A percentile compares a stretch with the other conserved stretches of the same genome.
phyloP scores from a whole-genome alignment of 2,797 vertebrate genomes.

The Pseudopleuronectes americanus region DNA sequence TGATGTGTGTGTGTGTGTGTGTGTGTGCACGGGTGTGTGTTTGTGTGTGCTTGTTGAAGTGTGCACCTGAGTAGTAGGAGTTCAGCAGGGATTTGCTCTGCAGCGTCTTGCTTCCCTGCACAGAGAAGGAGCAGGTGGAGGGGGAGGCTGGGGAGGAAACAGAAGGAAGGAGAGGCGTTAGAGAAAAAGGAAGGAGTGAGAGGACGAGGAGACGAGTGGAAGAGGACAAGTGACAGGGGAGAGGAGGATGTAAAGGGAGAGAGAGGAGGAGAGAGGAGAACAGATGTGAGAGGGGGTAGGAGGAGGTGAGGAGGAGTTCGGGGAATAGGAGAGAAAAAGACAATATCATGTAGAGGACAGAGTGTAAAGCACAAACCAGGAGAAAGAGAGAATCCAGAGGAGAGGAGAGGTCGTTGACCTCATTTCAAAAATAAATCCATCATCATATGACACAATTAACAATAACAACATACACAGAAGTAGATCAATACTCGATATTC shows the following conservation, averaged over 20 bases:
- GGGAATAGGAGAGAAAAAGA: background rate
- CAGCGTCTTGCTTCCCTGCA: constrained; percentile 90
- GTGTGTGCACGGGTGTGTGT: background rate
- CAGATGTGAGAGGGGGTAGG: background rate
- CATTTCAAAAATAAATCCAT: constrained; percentile 11
- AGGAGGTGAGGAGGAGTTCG: too few relatives aligned
- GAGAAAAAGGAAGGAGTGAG: constrained; percentile 24
- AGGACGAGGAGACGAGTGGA: background rate
- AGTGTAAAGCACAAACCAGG: background rate
- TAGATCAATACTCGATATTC: constrained; percentile 47
- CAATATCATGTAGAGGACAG: background rate
- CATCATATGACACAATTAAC: constrained; percentile 39
- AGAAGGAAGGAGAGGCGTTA: constrained; percentile 11
- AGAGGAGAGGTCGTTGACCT: constrained; percentile 19
- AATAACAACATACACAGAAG: constrained; percentile 38
- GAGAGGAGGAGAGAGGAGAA: background rate
- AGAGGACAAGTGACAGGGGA: background rate
- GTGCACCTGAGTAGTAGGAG: constrained; percentile 88
- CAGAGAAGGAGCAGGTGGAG: constrained; percentile 90
- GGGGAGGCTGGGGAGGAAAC: constrained; percentile 79
- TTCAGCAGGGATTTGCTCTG: constrained; percentile 91
- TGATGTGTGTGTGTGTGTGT: too few relatives aligned
- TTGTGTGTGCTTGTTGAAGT: constrained; percentile 31
- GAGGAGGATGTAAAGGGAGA: background rate
- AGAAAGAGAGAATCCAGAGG: background rate